These are phyloP conservation scores for Regulus satrapa DNA, from an alignment of 2,113 vertebrate genomes.

Conservation along the genomic window DNA sequence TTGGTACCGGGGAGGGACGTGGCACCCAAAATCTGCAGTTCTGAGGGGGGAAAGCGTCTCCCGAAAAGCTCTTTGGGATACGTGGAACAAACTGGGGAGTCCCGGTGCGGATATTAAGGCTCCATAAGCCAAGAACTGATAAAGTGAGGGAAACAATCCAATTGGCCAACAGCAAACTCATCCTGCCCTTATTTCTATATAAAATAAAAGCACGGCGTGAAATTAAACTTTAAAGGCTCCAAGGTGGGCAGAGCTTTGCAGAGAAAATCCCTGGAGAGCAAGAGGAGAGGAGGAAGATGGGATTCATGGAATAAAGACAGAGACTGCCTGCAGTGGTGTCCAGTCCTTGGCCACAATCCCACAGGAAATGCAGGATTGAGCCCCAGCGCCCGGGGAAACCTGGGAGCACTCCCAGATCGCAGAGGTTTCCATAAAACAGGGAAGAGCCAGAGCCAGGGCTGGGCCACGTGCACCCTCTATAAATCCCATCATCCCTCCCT, in stretches of 20 bases:
- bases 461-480: background rate
- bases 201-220: background rate
- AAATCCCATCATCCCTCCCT: background rate
- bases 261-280: fast-evolving
- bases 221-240: background rate
- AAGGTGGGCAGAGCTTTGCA: background rate
- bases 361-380: background rate
- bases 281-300: background rate
- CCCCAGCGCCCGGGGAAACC: background rate
- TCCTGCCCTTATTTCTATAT: fast-evolving
- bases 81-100: background rate
- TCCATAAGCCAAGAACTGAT: background rate
- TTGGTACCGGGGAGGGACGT: background rate
- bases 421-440: background rate
- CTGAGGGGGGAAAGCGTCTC: background rate
- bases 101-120: background rate
- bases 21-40: background rate
- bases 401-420: background rate
- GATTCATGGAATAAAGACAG: background rate
- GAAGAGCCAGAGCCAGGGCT: background rate
- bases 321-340: background rate
- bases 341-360: background rate
- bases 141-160: background rate
- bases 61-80: background rate
- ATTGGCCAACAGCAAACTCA: background rate